These are phyloP conservation scores for Drosophila crucigera DNA, from an alignment of 2,888 invertebrate species.

Conservation along the genomic window DNA sequence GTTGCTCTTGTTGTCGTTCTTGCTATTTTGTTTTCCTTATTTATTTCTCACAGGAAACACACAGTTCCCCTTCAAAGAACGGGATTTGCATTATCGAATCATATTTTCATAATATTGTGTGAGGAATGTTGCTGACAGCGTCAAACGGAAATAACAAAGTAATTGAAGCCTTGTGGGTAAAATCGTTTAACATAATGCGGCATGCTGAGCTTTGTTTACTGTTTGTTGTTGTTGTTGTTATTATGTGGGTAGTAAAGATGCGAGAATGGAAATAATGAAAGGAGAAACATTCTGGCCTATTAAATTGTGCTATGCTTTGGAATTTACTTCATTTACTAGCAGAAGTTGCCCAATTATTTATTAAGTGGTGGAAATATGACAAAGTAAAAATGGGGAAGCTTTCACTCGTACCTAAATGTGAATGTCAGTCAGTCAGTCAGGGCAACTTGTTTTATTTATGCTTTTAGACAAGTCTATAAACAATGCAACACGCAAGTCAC, in stretches of 20 bases:
- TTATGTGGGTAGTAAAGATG: background rate
- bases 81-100: conserved; percentile 26
- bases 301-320: background rate
- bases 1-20: background rate
- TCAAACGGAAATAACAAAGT: conserved; percentile 55
- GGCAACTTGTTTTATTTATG: background rate
- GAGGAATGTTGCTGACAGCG: conserved; percentile 45
- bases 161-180: conserved; percentile 68
- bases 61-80: conserved; percentile 4
- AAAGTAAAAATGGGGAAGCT: background rate
- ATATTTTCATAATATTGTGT: conserved; percentile 28
- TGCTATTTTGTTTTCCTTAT: background rate
- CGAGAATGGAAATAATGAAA: background rate
- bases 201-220: background rate
- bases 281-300: background rate
- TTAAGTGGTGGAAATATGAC: background rate
- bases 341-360: background rate
- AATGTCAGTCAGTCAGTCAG: background rate
- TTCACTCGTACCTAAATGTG: background rate
- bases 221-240: background rate
- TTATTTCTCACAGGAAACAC: conserved; percentile 36
- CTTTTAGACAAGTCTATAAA: background rate
- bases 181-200: conserved; percentile 32
- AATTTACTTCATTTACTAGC: background rate
- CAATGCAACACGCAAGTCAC: conserved; percentile 1